Evolutionary conservation across 2,888 invertebrate species (phyloP), one percentile per base, ranked within the genome.

Genomic region (Heteropelma amictum): DNA sequence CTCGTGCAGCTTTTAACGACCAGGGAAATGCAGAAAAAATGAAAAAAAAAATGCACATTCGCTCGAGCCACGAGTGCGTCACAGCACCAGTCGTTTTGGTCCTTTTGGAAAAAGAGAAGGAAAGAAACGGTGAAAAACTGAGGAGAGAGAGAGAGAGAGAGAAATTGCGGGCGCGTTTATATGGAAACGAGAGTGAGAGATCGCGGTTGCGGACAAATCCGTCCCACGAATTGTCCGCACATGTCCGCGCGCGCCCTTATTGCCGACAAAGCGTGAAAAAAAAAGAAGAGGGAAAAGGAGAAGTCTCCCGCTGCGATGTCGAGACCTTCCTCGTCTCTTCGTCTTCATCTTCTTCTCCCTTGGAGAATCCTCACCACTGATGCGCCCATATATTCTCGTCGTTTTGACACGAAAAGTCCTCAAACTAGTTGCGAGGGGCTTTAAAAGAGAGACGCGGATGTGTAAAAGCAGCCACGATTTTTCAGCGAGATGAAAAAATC

Each of bases 141-240:
- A 45, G n/a, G 76, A 51, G 38, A 47, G 10, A 14, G 33, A 51
- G 38, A 47, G 10, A 14, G 33, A 58, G 30, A 35, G 67, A 64
- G 38, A 12, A 63, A 54, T 47, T 26, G 49, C 47, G n/a, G 76
- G 65, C 54, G 71, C 81, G 82, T 84, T 84, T 83, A 83, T 82
- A 33, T 3, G 28, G 12, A 79, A 76, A 72, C 54, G 78, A 74
- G 77, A 68, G 79, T 76, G 58, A 79, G 78, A 81, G 80, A 82
- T 81, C 79, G 75, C 80, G 81, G 69, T 76, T 21, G 77, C 78
- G 81, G 85, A 82, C 85, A 88, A 89, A 88, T 88, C 88, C 88
- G 86, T 85, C 85, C 83, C 79, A 73, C 77, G 88, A 83, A 88
- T 88, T 89, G 88, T 89, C 83, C 84, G 87, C 88, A 87, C 89